phyloP scores from a whole-genome alignment of 2,888 invertebrate genomes.

The Tipula confusa region DNA sequence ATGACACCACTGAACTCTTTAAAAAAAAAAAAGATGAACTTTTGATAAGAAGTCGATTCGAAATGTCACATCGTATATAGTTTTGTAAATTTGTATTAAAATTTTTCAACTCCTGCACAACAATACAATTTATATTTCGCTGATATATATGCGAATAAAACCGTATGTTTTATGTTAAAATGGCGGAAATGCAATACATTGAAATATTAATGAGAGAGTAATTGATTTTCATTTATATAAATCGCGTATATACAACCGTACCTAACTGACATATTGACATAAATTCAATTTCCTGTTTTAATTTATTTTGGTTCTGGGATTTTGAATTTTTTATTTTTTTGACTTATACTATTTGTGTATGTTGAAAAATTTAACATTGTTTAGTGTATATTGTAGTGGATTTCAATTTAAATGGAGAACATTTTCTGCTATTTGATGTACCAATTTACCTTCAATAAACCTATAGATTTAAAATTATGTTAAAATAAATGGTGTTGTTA shows the following conservation, averaged over 20 bases:
- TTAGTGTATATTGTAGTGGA: too few species aligned
- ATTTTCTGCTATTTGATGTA: too few species aligned
- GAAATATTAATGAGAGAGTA: background rate
- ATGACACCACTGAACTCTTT: background rate
- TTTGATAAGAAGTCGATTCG: background rate
- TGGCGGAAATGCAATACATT: background rate
- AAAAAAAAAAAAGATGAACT: too few species aligned
- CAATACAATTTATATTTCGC: background rate
- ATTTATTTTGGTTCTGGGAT: background rate
- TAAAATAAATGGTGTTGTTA: too few species aligned
- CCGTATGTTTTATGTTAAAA: background rate
- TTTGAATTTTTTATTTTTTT: too few species aligned
- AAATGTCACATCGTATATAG: background rate
- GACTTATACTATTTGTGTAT: too few species aligned
- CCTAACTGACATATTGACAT: background rate
- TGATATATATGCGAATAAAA: background rate
- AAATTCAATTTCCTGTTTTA: conserved; percentile 17
- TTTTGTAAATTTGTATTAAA: background rate
- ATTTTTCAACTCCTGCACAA: background rate
- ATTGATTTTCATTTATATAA: background rate
- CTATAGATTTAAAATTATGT: too few species aligned
- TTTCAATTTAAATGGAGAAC: too few species aligned
- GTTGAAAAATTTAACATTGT: too few species aligned
- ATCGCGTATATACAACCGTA: background rate
- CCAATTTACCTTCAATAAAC: too few species aligned